Base-by-base conservation (phyloP, 2,888 invertebrate species). In the Panopea generosa region DNA sequence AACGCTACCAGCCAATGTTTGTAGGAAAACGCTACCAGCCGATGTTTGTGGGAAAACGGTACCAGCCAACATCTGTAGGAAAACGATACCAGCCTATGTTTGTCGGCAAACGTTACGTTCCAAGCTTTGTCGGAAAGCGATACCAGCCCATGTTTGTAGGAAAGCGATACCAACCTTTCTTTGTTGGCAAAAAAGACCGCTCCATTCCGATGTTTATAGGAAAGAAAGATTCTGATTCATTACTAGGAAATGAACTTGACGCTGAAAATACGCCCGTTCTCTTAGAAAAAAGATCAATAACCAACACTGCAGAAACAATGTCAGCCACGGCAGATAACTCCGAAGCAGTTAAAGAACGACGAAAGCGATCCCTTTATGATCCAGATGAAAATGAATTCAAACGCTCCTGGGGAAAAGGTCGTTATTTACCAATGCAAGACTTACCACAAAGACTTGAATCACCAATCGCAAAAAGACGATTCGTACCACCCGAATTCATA, bases 11-110 rank as follows among this genome's bases (percentile, higher is more conserved):
- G 0, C 84, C 84, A 1, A 62, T 66, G 40, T 84, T 84, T 66
- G 83, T 85, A 11, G 85, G 85, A 9, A 84, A 82, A 63, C 53
- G 85, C 47, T 74, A 83, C 14, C 43, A 59, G 14, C 86, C 85
- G 9, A 73, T 57, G 53, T 84, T 85, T 59, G 70, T 84, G 7
- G 86, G 85, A 22, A 86, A 85, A 71, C 53, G 84, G 18, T 69
- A 69, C 20, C 57, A 20, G 6, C 81, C 83, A 0, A 43, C 38
- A 20, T 78, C 78, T 50, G 61, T 78, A 14, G 82, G 82, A 24
- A 82, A 78, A 57, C 52, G 78, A 26, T 72, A 70, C n/a, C 49
- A 50, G 7, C 82, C 82, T 0, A 69, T 20, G 56, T 82, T 82
- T 50, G 57, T 78, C 2, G 84, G 80, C 4, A 84, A 82, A 38